Evolutionary conservation across 2,797 vertebrate genomes (phyloP).

Genomic region (Peromyscus attwateri): DNA sequence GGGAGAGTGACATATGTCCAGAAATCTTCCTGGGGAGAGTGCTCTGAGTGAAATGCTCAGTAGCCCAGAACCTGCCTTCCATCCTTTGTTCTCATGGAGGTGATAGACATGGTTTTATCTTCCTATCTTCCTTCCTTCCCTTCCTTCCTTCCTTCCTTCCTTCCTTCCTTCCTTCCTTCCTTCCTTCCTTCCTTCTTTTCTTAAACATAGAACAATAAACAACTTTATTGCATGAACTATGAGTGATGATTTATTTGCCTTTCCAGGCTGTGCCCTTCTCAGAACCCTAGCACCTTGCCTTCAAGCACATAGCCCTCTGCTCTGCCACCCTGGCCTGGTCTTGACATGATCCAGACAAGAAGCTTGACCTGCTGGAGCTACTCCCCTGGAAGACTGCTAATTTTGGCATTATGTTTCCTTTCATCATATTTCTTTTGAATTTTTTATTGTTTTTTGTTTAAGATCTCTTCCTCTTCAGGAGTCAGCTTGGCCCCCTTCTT

Average conservation of each 20-base stretch:
- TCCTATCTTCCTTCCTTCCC: not conserved
- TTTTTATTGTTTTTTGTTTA: not conserved
- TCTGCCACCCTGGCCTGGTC: no score
- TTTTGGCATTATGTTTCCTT: no score
- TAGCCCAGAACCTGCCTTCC: not conserved
- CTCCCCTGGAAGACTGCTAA: no score
- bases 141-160: not conserved
- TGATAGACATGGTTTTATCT: not conserved
- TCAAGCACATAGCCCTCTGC: no score
- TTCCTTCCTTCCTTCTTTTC: not conserved
- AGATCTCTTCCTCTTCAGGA: not conserved
- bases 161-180: not conserved
- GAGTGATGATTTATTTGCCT: no score
- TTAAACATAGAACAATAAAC: no score
- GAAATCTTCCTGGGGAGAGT: not conserved
- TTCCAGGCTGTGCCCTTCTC: no score
- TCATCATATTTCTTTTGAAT: not conserved
- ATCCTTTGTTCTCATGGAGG: not conserved
- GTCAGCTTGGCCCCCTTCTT: not conserved
- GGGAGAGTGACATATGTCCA: not conserved
- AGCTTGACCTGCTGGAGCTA: no score
- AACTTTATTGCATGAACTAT: no score
- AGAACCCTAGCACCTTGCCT: no score
- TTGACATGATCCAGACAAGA: no score
- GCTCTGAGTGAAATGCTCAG: not conserved